These are phyloP conservation scores for Scleropages formosus DNA, from an alignment of 2,797 vertebrate genomes.

Conservation along the genomic window DNA sequence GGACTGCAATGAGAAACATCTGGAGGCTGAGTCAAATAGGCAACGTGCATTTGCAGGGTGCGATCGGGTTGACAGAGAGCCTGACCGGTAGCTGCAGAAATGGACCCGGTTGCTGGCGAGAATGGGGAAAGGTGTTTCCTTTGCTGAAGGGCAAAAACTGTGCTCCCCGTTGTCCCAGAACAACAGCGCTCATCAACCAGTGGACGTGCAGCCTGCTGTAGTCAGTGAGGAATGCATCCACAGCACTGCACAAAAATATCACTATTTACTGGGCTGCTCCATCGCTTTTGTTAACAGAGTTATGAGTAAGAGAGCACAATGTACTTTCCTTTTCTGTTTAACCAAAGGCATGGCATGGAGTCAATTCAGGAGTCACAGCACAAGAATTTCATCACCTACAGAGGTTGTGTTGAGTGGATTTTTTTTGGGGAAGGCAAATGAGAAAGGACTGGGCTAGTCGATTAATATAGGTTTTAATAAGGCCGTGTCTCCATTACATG, in stretches of 20 bases:
- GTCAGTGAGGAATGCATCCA: background rate
- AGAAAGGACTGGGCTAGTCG: background rate
- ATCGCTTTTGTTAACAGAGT: background rate
- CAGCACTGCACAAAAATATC: background rate
- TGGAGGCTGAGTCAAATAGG: slow-evolving; percentile 63
- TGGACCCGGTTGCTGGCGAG: slow-evolving; percentile 49
- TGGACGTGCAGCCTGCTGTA: background rate
- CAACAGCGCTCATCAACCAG: slow-evolving; percentile 28
- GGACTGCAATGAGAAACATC: slow-evolving; percentile 71
- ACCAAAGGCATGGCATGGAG: no score
- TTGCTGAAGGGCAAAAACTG: slow-evolving; percentile 47
- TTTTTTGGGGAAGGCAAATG: no score
- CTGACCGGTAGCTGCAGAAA: slow-evolving; percentile 60
- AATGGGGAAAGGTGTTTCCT: slow-evolving; percentile 52
- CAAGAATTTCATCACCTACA: no score
- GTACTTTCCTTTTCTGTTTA: no score
- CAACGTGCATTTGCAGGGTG: slow-evolving; percentile 63
- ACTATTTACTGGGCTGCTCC: background rate
- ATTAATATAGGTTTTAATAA: background rate
- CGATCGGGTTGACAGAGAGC: slow-evolving; percentile 40
- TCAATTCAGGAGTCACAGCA: no score
- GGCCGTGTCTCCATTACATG: slow-evolving; percentile 13
- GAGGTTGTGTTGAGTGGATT: no score
- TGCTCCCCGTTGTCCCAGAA: slow-evolving; percentile 30
- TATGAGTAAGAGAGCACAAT: no score